Base-by-base conservation (phyloP, 2,888 invertebrate genomes). In the Corythucha ciliata region DNA sequence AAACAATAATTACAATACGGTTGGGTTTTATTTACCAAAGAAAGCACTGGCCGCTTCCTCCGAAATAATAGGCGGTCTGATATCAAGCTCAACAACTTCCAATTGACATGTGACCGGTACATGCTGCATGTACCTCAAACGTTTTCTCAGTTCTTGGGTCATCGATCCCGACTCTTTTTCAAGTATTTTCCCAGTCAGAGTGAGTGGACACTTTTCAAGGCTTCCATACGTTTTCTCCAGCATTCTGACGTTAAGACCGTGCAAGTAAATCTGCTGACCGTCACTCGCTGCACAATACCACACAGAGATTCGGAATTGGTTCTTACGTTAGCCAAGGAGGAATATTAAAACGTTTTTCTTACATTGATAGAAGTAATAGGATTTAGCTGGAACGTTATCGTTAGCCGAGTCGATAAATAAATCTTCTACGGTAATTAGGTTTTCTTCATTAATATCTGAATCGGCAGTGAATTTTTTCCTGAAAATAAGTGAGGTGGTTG, bases 191-290 rank as follows among this genome's bases (percentile, higher is more conserved):
- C 87, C 92, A 2, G 72, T 74, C 47, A 96, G 75, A 2, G 73
- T 63, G 18, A 70, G 74, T 34, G 96, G 94, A 48, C 86, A 83
- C 48, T 78, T 73, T 52, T 85, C 83, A 53, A 94, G 70, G 6
- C 78, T 76, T 6, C 90, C 91, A 72, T 90, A 93, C 52, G 87
- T 82, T 52, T 81, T 78, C 63, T 87, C 84, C 61, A 97, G 68
- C 78, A 94, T 86, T 54, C 85, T 83, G 7, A 88, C 83, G 68
- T 96, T 96, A 62, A 96, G 69, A 12, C 88, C 83, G 69, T 93
- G 87, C 55, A 96, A 72, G 68, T 88, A 97, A 48, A 94, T 79
- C 67, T 91, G 87, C 68, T 93, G 93, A 0, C 94, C 94, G 68
- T 92, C 91, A 36, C 77, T 76, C 58, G 90, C 91, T 86, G 68